These are phyloP conservation scores for Dicentrarchus labrax DNA, from an alignment of 2,113 vertebrate species.

Conservation along the genomic window DNA sequence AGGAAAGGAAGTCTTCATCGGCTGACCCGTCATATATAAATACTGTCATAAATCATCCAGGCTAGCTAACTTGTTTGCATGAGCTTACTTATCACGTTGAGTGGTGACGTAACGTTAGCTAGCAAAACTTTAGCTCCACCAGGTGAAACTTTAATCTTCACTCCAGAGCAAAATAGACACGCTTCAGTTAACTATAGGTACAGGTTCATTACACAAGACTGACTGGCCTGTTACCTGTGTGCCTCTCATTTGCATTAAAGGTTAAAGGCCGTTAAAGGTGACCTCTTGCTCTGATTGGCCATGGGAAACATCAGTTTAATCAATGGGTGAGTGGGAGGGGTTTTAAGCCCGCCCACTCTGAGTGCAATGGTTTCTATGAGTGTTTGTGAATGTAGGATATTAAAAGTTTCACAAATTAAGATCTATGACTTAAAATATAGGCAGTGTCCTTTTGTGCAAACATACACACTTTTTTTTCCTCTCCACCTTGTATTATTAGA, in stretches of 20 bases:
- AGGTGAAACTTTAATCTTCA: background rate
- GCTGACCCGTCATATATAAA: background rate
- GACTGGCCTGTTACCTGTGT: no score
- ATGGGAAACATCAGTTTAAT: background rate
- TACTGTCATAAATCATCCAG: background rate
- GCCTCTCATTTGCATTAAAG: background rate
- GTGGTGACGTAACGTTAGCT: no score
- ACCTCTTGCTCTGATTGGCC: conserved; percentile 7
- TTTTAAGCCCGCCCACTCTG: background rate
- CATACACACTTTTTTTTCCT: no score
- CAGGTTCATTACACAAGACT: no score
- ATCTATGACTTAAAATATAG: no score
- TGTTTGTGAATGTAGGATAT: background rate
- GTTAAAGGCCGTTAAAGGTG: background rate
- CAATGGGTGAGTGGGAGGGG: no score
- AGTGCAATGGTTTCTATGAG: no score
- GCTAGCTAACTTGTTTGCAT: background rate
- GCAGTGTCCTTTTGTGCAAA: no score
- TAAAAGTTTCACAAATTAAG: background rate
- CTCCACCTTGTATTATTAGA: no score
- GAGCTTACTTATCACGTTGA: no score
- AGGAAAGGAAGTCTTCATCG: background rate
- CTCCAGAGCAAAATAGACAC: no score
- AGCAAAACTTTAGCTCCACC: no score
- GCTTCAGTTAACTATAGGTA: background rate